Evolutionary conservation across 2,113 vertebrate species (phyloP), one percentile per base, ranked within the genome.

Genomic region (Alexandromys fortis): DNA sequence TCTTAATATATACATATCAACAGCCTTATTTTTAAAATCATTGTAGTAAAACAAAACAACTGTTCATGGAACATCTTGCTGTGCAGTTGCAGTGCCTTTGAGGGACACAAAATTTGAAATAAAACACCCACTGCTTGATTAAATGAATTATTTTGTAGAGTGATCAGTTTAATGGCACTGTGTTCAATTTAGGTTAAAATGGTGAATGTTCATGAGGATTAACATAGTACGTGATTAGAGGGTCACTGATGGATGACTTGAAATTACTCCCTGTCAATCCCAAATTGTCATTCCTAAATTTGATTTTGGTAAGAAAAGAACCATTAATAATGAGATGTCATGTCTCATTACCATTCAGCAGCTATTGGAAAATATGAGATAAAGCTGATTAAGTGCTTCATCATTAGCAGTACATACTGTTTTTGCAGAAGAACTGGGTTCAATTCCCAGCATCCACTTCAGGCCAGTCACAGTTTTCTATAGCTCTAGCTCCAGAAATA

Each of bases 31-130:
- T 33, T n/a, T 72, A 52, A 85, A 38, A 5, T 92, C 9, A 52
- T n/a, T 45, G 2, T 38, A n/a, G 89, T 22, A 13, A 70, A 12
- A 55, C 17, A 75, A 94, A 78, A 67, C 2, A 55, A n/a, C 0
- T 77, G 4, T 28, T 90, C 45, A 28, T n/a, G 16, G 28, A 68
- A 6, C 10, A 87, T 85, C 89, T 87, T 73, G 3, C 11, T 81
- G 0, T 92, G 0, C 0, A 28, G 0, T 79, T 92, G 0, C 12
- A 33, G 1, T 67, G 73, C 17, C 3, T 52, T 83, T 45, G 75
- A 24, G 14, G 21, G 13, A 89, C 58, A 22, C 8, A 45, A 21
- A 79, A 61, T 42, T 75, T 5, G 26, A 85, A 24, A 52, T 55
- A 21, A 63, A 90, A 14, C 3, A 92, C 3, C 26, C 24, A 38